Evolutionary conservation across 2,888 invertebrate species (phyloP).

Genomic region (Leucophenga montana): DNA sequence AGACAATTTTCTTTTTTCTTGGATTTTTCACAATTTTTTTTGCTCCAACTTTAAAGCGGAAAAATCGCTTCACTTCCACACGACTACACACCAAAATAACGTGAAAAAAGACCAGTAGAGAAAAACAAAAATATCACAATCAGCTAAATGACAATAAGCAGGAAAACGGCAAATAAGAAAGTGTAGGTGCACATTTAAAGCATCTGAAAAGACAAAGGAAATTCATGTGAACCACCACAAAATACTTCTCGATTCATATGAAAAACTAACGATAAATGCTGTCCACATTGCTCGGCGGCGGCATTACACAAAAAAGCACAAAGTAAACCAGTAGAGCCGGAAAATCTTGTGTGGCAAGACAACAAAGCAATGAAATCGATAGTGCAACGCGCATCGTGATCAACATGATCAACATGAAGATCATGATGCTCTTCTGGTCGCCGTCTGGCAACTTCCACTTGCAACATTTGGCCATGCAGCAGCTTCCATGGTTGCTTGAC

Average conservation of each 20-base stretch:
- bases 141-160: conserved; percentile 59
- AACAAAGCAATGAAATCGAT: conserved; percentile 18
- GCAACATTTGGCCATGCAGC: conserved; percentile 59
- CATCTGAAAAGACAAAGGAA: neutral
- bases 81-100: neutral
- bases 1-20: too few relatives aligned
- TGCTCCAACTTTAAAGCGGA: neutral
- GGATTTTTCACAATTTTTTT: neutral
- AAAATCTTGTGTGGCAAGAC: conserved; percentile 55
- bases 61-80: neutral
- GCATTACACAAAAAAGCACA: neutral
- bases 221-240: neutral
- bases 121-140: conserved; percentile 21
- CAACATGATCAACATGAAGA: conserved; percentile 14
- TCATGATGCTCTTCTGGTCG: conserved; percentile 38
- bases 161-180: neutral
- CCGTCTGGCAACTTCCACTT: conserved; percentile 44
- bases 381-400: neutral
- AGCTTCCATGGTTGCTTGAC: neutral
- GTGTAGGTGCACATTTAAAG: conserved; percentile 2
- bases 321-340: conserved; percentile 57
- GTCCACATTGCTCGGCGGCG: neutral
- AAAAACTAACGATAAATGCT: neutral
- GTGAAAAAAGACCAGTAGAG: conserved; percentile 10
- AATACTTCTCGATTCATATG: neutral